These are phyloP conservation scores for Centropus bengalensis DNA, from an alignment of 2,113 vertebrate genomes.

Conservation along the genomic window DNA sequence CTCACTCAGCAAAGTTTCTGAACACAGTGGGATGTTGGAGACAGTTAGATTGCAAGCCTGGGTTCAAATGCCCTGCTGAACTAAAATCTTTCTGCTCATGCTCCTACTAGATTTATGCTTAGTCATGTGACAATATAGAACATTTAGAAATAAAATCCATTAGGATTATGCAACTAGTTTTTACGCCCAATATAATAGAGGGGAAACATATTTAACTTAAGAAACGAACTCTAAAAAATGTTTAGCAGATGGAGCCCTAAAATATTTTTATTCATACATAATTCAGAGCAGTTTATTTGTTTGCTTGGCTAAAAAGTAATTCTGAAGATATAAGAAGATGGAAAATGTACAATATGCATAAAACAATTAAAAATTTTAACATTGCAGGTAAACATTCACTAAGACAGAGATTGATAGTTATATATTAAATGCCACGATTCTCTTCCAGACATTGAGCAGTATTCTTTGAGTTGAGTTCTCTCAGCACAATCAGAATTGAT, in stretches of 20 bases:
- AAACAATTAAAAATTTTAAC: background rate
- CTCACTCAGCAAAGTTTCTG: background rate
- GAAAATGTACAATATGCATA: background rate
- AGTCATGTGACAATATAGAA: background rate
- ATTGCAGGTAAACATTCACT: background rate
- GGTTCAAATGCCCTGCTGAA: background rate
- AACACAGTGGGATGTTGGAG: background rate
- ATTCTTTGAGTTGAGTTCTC: background rate
- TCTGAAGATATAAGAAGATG: background rate
- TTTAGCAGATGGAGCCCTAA: background rate
- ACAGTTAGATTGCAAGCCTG: background rate
- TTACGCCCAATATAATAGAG: background rate
- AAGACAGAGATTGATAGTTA: background rate
- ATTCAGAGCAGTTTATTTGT: slow-evolving; percentile 27
- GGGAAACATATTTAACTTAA: background rate
- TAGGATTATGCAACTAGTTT: background rate
- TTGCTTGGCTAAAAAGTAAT: slow-evolving; percentile 9
- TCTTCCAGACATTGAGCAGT: background rate
- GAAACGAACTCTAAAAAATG: background rate
- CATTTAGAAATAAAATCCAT: background rate
- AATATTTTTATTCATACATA: slow-evolving; percentile 35
- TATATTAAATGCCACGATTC: background rate
- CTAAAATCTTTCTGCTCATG: background rate
- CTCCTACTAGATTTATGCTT: background rate
- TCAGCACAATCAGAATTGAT: slow-evolving; percentile 21